Base-by-base conservation (phyloP, 35 echinoderm and acorn worm species). In the Heliocidaris erythrogramma region DNA sequence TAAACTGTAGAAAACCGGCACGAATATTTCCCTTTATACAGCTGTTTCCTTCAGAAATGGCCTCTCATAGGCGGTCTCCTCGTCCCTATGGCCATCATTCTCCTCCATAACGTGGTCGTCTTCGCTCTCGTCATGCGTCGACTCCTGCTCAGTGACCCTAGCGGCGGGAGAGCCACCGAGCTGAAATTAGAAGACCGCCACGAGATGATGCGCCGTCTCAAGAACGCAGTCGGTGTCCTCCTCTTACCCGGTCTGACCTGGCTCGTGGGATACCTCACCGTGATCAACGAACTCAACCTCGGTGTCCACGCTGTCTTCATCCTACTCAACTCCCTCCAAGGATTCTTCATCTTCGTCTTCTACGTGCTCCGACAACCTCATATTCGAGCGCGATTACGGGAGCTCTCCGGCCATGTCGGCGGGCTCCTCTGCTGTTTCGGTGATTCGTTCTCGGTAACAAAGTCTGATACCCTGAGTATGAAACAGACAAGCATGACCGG, bases 331-430 rank as follows among this genome's bases (percentile, higher is more conserved):
- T 95, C 96, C 8, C 94, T 96, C n/a, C 96, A 96, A 88, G 96
- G 96, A 18, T 96, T 93, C 60, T 96, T 96, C 49, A 96, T 96
- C 56, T 96, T 96, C 48, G 48, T 96, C 13, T 49, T 96, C 35
- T 96, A 95, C 21, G 90, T 94, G 47, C 84, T 95, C 7, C 31
- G 94, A 47, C 96, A 93, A 48, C 49, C 48, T 8, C 88, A 95
- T 9, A 65, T 93, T 6, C 30, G 96, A 11, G 85, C 27, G 5
- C 85, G 85, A 2, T 30, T 86, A 21, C 52, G 10, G 52, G 10
- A 56, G 14, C 52, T 13, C 52, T 10, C 14, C 11, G 5, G 52
- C 14, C 35, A 42, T 42, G 35, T 42, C 35, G 35, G 35, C 35
- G 35, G 35, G 35, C 35, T 42, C 35, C 35, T 42, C 35, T 56